These are phyloP conservation scores for Fopius arisanus DNA, from an alignment of 1,140 invertebrate genomes.

Conservation along the genomic window DNA sequence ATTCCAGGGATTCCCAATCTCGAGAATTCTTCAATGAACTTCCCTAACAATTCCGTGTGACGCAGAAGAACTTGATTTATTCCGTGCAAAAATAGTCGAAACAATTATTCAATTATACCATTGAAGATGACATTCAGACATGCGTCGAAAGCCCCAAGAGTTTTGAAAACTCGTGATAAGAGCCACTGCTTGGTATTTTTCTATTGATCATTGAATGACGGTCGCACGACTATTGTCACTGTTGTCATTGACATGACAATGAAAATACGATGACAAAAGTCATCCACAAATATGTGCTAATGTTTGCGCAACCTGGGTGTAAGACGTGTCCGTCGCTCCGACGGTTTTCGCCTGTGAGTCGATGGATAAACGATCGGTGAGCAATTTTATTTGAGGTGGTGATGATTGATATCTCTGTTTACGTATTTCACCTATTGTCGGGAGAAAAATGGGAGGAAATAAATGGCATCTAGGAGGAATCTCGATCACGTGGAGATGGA, in stretches of 20 bases:
- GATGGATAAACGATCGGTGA: neutral
- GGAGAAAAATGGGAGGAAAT: neutral
- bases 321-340: neutral
- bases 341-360: neutral
- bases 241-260: neutral
- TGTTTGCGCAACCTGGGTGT: constrained; percentile 1
- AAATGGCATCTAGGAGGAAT: neutral
- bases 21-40: too few species aligned
- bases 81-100: neutral
- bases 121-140: constrained; percentile 10
- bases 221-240: neutral
- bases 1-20: too few species aligned
- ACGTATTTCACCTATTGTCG: too few species aligned
- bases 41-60: neutral
- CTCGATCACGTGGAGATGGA: constrained; percentile 7
- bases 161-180: neutral
- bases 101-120: constrained; percentile 1
- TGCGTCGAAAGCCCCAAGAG: neutral
- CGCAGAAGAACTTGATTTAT: neutral
- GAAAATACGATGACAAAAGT: neutral
- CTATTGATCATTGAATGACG: neutral
- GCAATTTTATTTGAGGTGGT: neutral
- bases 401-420: neutral
- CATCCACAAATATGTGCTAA: neutral
- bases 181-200: neutral